Evolutionary conservation across 1,140 invertebrate genomes (phyloP).

Genomic region (Apis florea): DNA sequence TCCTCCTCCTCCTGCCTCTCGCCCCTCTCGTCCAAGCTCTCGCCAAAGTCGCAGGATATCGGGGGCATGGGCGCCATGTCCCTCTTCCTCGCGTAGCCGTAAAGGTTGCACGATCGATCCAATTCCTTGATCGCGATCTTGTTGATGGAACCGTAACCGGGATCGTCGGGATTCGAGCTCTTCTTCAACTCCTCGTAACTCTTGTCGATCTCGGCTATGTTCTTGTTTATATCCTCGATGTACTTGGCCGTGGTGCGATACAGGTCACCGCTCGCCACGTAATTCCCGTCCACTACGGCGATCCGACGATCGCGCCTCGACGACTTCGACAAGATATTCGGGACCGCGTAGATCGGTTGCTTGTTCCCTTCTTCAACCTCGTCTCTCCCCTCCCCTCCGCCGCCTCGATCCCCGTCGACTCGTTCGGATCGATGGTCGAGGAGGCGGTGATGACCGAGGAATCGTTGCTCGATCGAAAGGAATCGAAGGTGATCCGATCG

Average conservation of each 20-base stretch:
- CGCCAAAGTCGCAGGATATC: conserved; percentile 64
- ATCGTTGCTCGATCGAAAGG: conserved; percentile 1
- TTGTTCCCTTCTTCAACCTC: no score
- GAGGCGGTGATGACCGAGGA: not conserved
- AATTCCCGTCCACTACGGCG: conserved; percentile 64
- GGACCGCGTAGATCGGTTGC: conserved; percentile 70
- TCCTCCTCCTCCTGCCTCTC: conserved; percentile 31
- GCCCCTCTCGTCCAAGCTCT: conserved; percentile 17
- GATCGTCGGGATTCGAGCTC: not conserved
- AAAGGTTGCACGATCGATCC: conserved; percentile 47
- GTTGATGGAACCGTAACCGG: conserved; percentile 66
- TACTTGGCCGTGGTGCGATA: conserved; percentile 72
- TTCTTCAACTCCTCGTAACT: conserved; percentile 71
- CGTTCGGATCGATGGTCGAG: not conserved
- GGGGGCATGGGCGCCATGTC: conserved; percentile 76
- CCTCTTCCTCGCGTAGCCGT: conserved; percentile 60
- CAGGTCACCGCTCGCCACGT: conserved; percentile 74
- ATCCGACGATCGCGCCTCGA: conserved; percentile 44
- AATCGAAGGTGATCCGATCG: not conserved
- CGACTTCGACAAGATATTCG: conserved; percentile 37
- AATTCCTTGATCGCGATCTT: conserved; percentile 55
- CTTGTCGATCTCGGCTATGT: conserved; percentile 76
- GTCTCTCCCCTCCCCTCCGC: not conserved
- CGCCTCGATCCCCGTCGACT: not conserved
- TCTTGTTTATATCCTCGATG: conserved; percentile 77